phyloP scores from a whole-genome alignment of 2,113 vertebrate genomes.

The Dinomys branickii region DNA sequence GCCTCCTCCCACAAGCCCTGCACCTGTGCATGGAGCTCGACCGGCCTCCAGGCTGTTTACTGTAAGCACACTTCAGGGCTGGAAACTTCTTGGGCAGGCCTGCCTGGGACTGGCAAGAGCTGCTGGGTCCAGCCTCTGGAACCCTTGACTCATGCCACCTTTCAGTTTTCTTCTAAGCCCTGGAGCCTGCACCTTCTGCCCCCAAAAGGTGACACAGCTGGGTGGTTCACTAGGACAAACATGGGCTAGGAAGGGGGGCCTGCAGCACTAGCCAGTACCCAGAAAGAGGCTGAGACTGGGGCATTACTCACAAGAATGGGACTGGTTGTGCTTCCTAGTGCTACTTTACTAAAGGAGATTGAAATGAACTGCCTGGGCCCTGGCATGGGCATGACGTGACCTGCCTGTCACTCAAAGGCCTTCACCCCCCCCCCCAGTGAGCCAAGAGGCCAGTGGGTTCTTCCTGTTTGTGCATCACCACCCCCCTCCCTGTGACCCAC shows the following conservation, averaged over 20 bases:
- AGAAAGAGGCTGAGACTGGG: neutral
- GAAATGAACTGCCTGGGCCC: neutral
- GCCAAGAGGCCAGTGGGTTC: neutral
- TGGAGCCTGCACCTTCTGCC: neutral
- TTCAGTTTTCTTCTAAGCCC: constrained; percentile 53
- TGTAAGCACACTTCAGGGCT: constrained; percentile 57
- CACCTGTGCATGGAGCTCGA: constrained; percentile 42
- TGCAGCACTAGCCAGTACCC: neutral
- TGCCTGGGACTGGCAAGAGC: neutral
- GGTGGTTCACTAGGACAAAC: constrained; percentile 3
- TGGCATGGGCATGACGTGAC: neutral
- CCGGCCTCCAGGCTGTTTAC: constrained; percentile 69
- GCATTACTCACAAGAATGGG: neutral
- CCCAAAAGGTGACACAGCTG: constrained; percentile 50
- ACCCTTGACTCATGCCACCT: constrained; percentile 67
- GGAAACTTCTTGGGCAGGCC: constrained; percentile 44
- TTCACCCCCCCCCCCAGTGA: neutral
- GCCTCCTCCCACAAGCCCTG: constrained; percentile 61
- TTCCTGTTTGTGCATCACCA: neutral
- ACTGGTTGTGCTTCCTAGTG: neutral
- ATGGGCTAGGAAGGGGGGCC: neutral
- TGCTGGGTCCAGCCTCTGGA: constrained; percentile 63
- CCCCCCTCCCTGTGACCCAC: rapidly evolving
- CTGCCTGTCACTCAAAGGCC: neutral
- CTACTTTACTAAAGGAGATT: neutral